Percentiles rank a stretch among this genome's conserved stretches.
phyloP scores from a whole-genome alignment of 2,888 invertebrate species.

The Rotaria sp. region DNA sequence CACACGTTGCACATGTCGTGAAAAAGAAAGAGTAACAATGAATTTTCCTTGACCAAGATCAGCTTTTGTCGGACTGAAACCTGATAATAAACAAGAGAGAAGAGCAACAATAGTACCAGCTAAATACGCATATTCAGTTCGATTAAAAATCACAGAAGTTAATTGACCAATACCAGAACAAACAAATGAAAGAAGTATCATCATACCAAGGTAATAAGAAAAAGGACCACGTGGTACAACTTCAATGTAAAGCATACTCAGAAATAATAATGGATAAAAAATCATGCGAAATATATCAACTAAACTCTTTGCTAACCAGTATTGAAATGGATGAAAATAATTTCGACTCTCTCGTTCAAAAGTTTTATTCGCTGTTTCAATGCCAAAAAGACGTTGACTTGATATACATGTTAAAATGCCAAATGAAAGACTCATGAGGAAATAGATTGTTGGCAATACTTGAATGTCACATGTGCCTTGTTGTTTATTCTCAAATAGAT shows the following conservation, averaged over 20 bases:
- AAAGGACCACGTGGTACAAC: background rate
- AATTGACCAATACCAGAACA: background rate
- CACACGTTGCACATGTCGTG: background rate
- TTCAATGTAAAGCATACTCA: background rate
- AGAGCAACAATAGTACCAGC: background rate
- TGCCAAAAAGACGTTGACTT: background rate
- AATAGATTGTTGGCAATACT: background rate
- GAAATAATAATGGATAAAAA: background rate
- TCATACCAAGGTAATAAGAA: background rate
- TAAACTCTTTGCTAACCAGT: background rate
- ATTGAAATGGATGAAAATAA: background rate
- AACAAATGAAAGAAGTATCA: background rate
- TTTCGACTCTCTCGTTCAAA: background rate
- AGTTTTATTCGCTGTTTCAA: background rate
- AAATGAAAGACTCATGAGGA: background rate
- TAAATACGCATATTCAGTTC: background rate
- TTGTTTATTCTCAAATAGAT: background rate
- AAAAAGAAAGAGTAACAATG: background rate
- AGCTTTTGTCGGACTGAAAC: background rate
- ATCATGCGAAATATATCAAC: background rate
- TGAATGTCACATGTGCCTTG: background rate
- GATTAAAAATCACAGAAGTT: background rate
- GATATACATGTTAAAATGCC: background rate
- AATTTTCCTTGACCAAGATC: background rate
- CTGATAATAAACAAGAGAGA: background rate